phyloP scores from a whole-genome alignment of 2,113 vertebrate genomes.

The Vanacampus margaritifer region DNA sequence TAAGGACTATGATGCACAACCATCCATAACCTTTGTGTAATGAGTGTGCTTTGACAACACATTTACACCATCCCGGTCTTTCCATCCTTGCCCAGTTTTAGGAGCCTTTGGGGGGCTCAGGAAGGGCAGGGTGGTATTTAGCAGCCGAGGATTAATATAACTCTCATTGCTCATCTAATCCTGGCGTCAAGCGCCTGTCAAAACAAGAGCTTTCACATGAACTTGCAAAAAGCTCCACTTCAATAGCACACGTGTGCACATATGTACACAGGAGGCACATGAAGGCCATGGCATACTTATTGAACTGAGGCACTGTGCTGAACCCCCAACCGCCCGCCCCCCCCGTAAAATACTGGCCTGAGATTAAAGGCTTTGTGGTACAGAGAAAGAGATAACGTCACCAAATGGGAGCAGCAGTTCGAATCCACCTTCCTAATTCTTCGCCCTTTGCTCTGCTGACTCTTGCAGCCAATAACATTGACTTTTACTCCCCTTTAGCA shows the following conservation, averaged over 20 bases:
- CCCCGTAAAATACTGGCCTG: slow-evolving; percentile 3
- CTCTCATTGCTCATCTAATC: slow-evolving; percentile 59
- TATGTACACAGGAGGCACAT: slow-evolving; percentile 10
- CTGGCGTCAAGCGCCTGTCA: slow-evolving; percentile 67
- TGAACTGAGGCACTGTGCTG: slow-evolving; percentile 4
- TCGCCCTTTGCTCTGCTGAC: slow-evolving; percentile 7
- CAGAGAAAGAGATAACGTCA: slow-evolving; percentile 5
- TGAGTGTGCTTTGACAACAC: slow-evolving; percentile 47
- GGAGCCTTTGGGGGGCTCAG: slow-evolving; percentile 40
- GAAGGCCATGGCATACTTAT: slow-evolving; percentile 15
- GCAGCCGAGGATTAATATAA: slow-evolving; percentile 53
- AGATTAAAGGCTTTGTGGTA: slow-evolving; percentile 46
- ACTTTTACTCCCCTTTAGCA: background rate
- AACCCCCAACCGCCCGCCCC: no score
- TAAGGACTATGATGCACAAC: background rate
- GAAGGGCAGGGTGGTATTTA: slow-evolving; percentile 1
- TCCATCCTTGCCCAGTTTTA: slow-evolving; percentile 15
- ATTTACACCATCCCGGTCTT: slow-evolving; percentile 40
- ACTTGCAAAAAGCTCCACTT: slow-evolving; percentile 19
- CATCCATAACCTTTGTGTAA: slow-evolving; percentile 26
- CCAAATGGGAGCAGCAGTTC: slow-evolving; percentile 4
- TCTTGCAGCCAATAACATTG: background rate
- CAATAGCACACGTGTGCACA: background rate
- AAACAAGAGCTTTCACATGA: slow-evolving; percentile 56
- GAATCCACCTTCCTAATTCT: slow-evolving; percentile 7